These are phyloP conservation scores for Drosophila eohydei DNA, from an alignment of 2,888 invertebrate species.

Conservation along the genomic window DNA sequence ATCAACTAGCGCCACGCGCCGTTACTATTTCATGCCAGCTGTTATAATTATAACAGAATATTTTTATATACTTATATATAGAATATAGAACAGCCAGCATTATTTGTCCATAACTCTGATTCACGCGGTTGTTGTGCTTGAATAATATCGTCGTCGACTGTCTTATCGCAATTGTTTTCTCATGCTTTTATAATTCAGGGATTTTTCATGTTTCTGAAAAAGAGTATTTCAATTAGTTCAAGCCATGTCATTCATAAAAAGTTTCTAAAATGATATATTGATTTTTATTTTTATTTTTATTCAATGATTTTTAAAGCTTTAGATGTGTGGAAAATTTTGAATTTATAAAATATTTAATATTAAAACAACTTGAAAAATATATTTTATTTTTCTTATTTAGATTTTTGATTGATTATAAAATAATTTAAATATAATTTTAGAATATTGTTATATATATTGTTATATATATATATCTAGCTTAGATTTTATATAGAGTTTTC, in stretches of 20 bases:
- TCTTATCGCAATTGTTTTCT: constrained; percentile 17
- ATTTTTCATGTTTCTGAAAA: constrained; percentile 2
- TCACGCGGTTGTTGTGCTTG: neutral
- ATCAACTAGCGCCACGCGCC: constrained; percentile 1
- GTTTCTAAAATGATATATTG: neutral
- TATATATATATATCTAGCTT: too few relatives aligned
- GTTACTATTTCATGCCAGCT: neutral
- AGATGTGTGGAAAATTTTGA: too few relatives aligned
- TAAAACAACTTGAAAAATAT: too few relatives aligned
- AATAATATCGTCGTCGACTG: neutral
- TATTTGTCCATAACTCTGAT: constrained; percentile 11
- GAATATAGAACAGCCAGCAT: neutral
- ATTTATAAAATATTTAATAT: too few relatives aligned
- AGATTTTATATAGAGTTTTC: too few relatives aligned
- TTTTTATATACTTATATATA: neutral
- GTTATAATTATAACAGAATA: neutral
- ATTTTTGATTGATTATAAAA: too few relatives aligned
- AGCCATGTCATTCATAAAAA: too few relatives aligned
- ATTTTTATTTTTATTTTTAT: neutral
- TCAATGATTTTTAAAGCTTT: neutral
- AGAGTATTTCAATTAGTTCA: neutral
- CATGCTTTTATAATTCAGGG: neutral
- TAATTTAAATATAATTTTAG: too few relatives aligned
- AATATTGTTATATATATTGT: too few relatives aligned
- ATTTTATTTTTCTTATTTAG: too few relatives aligned